Conservation (phyloP, 1,140 invertebrate species). For the Achroia grisella region DNA sequence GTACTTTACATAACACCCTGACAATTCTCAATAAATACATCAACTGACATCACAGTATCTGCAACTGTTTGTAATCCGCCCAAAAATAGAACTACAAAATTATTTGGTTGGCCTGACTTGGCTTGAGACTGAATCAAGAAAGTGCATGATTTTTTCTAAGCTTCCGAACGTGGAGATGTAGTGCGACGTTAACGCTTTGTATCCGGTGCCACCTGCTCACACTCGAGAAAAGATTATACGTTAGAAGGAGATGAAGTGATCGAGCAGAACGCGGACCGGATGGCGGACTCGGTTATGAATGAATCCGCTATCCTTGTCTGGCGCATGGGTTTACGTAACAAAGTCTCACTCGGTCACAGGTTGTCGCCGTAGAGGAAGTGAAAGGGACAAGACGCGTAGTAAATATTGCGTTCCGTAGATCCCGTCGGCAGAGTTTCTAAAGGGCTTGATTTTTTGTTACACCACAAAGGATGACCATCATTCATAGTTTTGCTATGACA, state of each 20-base stretch:
- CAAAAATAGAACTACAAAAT: slow-evolving; percentile 10
- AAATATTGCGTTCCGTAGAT: slow-evolving; percentile 61
- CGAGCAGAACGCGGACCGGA: slow-evolving; percentile 60
- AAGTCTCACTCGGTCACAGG: slow-evolving; percentile 50
- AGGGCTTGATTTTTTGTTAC: slow-evolving; percentile 53
- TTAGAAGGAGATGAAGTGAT: slow-evolving; percentile 69
- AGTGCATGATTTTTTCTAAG: slow-evolving; percentile 45
- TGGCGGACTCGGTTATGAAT: slow-evolving; percentile 71
- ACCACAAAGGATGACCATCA: slow-evolving; percentile 50
- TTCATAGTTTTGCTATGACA: slow-evolving; percentile 41
- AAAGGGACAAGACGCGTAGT: slow-evolving; percentile 69
- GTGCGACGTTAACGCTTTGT: slow-evolving; percentile 31
- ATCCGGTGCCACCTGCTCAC: slow-evolving; percentile 68
- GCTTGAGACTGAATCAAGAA: slow-evolving; percentile 20
- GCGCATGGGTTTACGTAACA: slow-evolving; percentile 24
- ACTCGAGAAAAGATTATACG: slow-evolving; percentile 50
- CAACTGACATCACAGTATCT: not conserved
- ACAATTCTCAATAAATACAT: slow-evolving; percentile 15
- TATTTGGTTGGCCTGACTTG: too few relatives aligned
- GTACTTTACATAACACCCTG: slow-evolving; percentile 19
- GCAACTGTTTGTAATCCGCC: slow-evolving; percentile 15
- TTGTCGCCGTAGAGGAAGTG: slow-evolving; percentile 69
- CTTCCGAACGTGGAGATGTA: slow-evolving; percentile 53
- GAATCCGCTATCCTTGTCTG: slow-evolving; percentile 55
- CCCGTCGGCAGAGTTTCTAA: slow-evolving; percentile 48